Percentiles rank a stretch among this genome's conserved stretches.
These are phyloP conservation scores for Halictus rubicundus DNA, from an alignment of 1,140 invertebrate species.

Conservation along the genomic window DNA sequence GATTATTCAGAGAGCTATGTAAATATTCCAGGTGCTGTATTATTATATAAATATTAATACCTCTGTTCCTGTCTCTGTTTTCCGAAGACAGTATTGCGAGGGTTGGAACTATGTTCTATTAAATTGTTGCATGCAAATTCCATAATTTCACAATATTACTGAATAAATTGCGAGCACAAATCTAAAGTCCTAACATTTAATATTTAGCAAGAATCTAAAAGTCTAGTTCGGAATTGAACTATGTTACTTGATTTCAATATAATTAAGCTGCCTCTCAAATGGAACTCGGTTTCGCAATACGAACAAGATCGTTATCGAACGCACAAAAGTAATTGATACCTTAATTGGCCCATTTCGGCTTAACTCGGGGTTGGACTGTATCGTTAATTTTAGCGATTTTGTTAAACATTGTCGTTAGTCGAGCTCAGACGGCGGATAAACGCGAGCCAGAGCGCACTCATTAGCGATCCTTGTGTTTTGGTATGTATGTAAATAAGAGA, in stretches of 20 bases:
- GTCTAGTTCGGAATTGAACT: not conserved
- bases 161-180: too few relatives aligned
- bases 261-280: not conserved
- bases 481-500: not conserved
- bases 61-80: too few relatives aligned
- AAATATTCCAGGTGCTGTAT: too few relatives aligned
- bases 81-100: too few relatives aligned
- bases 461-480: not conserved
- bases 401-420: not conserved
- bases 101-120: too few relatives aligned
- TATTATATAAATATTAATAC: too few relatives aligned
- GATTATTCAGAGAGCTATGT: too few relatives aligned
- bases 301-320: not conserved
- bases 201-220: not conserved
- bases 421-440: not conserved
- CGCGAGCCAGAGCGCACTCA: too few relatives aligned
- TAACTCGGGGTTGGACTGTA: too few relatives aligned
- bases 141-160: too few relatives aligned
- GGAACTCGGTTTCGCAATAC: not conserved
- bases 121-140: too few relatives aligned
- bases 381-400: not conserved
- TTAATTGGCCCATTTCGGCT: not conserved
- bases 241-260: not conserved
- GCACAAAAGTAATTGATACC: not conserved
- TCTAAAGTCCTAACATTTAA: not conserved